Evolutionary conservation across 2,797 vertebrate species (phyloP).

Genomic region (Eurystomus glaucurus): DNA sequence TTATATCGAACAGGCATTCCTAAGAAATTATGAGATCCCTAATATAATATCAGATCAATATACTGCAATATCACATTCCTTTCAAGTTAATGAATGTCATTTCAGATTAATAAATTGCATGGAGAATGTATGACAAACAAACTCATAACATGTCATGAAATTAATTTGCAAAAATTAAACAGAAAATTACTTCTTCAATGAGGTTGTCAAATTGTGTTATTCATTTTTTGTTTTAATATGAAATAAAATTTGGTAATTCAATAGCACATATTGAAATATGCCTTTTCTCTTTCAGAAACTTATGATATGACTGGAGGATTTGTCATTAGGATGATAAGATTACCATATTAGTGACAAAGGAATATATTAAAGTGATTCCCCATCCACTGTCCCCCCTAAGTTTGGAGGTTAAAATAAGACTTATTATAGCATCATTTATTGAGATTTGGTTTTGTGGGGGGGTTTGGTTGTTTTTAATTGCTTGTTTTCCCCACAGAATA

Average conservation of each 20-base stretch:
- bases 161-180: slow-evolving; percentile 57
- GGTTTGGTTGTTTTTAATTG: fast-evolving
- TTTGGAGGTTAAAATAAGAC: not conserved
- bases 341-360: not conserved
- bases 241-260: slow-evolving; percentile 40
- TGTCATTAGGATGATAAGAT: not conserved
- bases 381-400: fast-evolving
- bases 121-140: slow-evolving; percentile 66
- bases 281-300: not conserved
- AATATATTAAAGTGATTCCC: not conserved
- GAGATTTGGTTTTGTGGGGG: fast-evolving
- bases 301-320: not conserved
- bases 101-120: slow-evolving; percentile 51
- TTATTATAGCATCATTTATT: not conserved
- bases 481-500: not conserved
- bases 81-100: slow-evolving; percentile 45
- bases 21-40: slow-evolving; percentile 28
- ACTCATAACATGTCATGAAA: slow-evolving; percentile 57
- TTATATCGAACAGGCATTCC: not conserved
- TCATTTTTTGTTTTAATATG: slow-evolving; percentile 19
- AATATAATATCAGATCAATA: slow-evolving; percentile 13
- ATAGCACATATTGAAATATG: not conserved
- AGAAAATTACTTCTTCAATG: slow-evolving; percentile 61
- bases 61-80: not conserved
- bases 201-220: slow-evolving; percentile 70